Evolutionary conservation across 1,140 invertebrate genomes (phyloP), one percentile per base, ranked within the genome.

Genomic region (Portunus trituberculatus): DNA sequence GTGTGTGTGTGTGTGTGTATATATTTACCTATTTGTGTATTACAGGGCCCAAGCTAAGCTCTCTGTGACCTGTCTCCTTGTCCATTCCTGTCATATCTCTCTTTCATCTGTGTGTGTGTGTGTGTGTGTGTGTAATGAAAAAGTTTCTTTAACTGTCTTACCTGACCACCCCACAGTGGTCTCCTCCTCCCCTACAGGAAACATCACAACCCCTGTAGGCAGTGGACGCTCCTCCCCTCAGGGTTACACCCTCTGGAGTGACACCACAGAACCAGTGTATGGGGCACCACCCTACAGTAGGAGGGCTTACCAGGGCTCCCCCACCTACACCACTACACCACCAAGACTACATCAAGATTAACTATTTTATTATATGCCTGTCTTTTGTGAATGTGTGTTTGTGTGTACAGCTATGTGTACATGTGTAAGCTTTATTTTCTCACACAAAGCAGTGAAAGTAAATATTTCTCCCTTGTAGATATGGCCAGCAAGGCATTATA

Each of bases 281-380:
- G 93, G 93, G 12, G 93, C 87, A 14, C 59, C 88, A 82, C 86
- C 87, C 59, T 94, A 90, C 28, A 83, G 93, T 76, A 89, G 93
- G 90, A 76, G 93, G 48, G 88, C 93, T 0, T 94, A 94, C 82
- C 87, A 94, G 25, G 93, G 67, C n/a, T 91, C 93, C 83, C 87
- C 93, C 29, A 94, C 93, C 48, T 94, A 94, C 25, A 32, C 67
- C 67, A 76, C 67, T 20, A 76, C 67, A 25, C 67, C 67, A n/a
- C 67, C 67, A 8, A 76, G 52, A 59, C 52, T 59, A 20, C 52
- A 59, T 59, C 52, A 59, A 25, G 67, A 76, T 20, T 76, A 76
- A 48, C n/a, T 46, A 89, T 46, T 48, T 25, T 46, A 2, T 25
- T 90, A 48, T 90, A 14, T 46, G 20, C 8, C 45, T 46, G 20